phyloP scores from a whole-genome alignment of 1,140 invertebrate species.

The Aleiodes sp. region DNA sequence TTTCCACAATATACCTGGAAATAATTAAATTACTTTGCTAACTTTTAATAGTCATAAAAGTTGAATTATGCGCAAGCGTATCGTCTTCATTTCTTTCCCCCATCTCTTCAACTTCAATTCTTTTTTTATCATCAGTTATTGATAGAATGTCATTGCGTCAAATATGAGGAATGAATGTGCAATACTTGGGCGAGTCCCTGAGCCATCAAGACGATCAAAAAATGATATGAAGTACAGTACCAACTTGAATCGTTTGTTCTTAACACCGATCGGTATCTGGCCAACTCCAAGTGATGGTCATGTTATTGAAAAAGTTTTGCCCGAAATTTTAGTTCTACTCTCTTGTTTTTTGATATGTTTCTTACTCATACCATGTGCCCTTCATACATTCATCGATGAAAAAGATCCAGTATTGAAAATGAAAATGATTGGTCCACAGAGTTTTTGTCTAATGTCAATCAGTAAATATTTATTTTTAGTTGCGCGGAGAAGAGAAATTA shows the following conservation, averaged over 20 bases:
- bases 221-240: conserved; percentile 37
- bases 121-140: neutral
- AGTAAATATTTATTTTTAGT: conserved; percentile 38
- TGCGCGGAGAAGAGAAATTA: conserved; percentile 23
- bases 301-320: conserved; percentile 6
- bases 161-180: conserved; percentile 6
- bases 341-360: conserved; percentile 35
- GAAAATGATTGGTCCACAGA: conserved; percentile 45
- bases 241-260: conserved; percentile 39
- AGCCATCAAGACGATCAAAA: conserved; percentile 28
- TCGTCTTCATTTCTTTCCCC: neutral
- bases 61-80: too few relatives aligned
- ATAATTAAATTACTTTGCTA: too few relatives aligned
- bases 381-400: conserved; percentile 41
- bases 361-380: conserved; percentile 29
- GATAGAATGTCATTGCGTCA: too few relatives aligned
- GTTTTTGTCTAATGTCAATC: conserved; percentile 45
- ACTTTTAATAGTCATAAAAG: too few relatives aligned
- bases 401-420: conserved; percentile 38
- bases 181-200: neutral
- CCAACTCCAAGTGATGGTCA: neutral
- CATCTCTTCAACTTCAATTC: neutral
- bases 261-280: conserved; percentile 47
- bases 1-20: too few relatives aligned
- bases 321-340: conserved; percentile 13